These are phyloP conservation scores for Australoheros scitulus DNA, from an alignment of 2,113 vertebrate genomes.

Conservation along the genomic window DNA sequence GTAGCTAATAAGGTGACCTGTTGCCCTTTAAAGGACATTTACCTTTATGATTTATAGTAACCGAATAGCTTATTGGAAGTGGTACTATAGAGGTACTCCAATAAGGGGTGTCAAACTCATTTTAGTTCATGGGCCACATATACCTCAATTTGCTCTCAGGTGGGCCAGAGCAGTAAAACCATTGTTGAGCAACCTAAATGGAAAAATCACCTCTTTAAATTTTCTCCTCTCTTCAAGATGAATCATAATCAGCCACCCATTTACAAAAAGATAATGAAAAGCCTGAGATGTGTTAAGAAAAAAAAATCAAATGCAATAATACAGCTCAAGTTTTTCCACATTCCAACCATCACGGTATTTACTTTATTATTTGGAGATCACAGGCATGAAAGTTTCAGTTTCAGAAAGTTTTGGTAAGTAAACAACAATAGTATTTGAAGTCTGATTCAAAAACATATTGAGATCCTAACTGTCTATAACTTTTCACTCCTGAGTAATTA, in stretches of 20 bases:
- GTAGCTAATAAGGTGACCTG: slow-evolving; percentile 67
- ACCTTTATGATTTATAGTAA: slow-evolving; percentile 56
- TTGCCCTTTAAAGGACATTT: slow-evolving; percentile 66
- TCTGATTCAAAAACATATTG: background rate
- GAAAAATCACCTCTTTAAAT: background rate
- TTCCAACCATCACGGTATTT: background rate
- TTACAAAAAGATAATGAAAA: background rate
- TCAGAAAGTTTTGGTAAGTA: background rate
- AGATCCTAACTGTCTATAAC: no score
- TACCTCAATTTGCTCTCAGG: background rate
- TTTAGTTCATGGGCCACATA: slow-evolving; percentile 6
- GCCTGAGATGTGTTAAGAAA: background rate
- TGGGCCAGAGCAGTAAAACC: background rate
- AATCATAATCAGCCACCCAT: background rate
- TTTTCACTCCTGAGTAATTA: background rate
- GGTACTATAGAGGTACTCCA: slow-evolving; percentile 17
- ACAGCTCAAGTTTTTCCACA: background rate
- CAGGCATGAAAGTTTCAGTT: background rate
- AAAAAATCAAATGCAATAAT: background rate
- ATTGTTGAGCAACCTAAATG: background rate
- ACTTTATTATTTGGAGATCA: background rate
- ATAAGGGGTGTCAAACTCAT: slow-evolving; percentile 9
- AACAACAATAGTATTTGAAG: background rate
- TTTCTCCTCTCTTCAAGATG: background rate
- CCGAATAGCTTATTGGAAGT: slow-evolving; percentile 44